Evolutionary conservation across 2,113 vertebrate species (phyloP), one percentile per base, ranked within the genome.

Genomic region (Oryzias javanicus): DNA sequence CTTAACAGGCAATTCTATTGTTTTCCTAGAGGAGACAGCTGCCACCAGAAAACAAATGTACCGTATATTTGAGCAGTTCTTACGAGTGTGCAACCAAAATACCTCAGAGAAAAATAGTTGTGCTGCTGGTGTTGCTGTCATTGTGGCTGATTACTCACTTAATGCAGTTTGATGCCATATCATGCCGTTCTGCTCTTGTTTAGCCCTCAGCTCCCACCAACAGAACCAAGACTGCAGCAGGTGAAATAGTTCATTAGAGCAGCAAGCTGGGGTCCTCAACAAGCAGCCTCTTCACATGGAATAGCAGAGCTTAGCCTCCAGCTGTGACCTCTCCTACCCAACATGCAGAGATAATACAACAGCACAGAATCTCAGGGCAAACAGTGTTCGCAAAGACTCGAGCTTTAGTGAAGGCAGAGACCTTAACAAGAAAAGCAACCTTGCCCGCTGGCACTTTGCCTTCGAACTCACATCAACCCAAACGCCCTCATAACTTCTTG

Each of bases 261-360:
- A 41, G 78, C 70, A 81, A 78, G 72, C 76, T 53, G 60, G 58
- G 71, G 58, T 73, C 72, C 67, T 60, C 78, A 74, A 81, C 77
- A 72, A 82, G 79, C 62, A 66, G 74, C 82, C 75, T 82, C 81
- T 83, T 88, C 76, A 75, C 80, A 64, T 67, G 58, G 77, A 82
- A 82, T 55, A 74, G 57, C 69, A 64, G 75, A 81, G 73, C 71
- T 83, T 84, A 81, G 85, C 86, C 80, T 78, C 80, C 81, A 86
- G 83, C 83, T 76, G 78, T 80, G 83, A 88, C 84, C 80, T 87
- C 84, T 78, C 55, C 71, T 60, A 55, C 78, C 73, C 62, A 78
- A 83, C 79, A 85, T 64, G 75, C 67, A 70, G 76, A 79, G 67
- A 87, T 77, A 82, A 83, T 57, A 53, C 63, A n/a, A 56, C 66